Conservation (phyloP, 2,888 invertebrate genomes). For the Tachina grossa region DNA sequence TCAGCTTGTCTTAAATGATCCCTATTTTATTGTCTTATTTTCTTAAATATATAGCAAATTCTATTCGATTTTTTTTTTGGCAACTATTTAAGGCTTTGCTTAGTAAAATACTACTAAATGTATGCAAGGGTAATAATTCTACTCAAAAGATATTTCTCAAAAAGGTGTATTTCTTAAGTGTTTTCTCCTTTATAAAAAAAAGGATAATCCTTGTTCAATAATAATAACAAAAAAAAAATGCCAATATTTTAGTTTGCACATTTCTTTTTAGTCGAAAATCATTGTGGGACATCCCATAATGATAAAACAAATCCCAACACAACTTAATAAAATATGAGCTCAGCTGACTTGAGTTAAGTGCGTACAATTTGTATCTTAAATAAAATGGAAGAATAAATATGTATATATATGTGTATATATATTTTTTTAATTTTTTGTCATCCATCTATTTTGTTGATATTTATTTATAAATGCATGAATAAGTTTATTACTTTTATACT, state of each 20-base stretch:
- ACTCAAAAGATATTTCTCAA: slow-evolving; percentile 9
- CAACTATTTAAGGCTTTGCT: slow-evolving; percentile 21
- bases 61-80: neutral
- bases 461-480: slow-evolving; percentile 56
- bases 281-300: slow-evolving; percentile 41
- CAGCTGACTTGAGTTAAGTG: slow-evolving; percentile 56
- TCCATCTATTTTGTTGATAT: slow-evolving; percentile 37
- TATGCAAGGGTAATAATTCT: slow-evolving; percentile 14
- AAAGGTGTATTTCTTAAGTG: slow-evolving; percentile 20
- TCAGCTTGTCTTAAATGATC: no score
- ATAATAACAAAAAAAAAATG: slow-evolving; percentile 53
- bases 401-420: no score
- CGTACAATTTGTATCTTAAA: slow-evolving; percentile 32
- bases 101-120: slow-evolving; percentile 17
- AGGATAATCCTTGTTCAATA: slow-evolving; percentile 71
- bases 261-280: slow-evolving; percentile 4
- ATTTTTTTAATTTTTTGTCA: neutral
- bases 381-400: neutral
- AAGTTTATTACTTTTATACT: slow-evolving; percentile 54
- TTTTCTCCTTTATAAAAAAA: neutral
- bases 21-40: neutral
- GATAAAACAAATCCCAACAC: slow-evolving; percentile 66
- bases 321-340: slow-evolving; percentile 70
- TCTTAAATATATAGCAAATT: neutral
- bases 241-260: slow-evolving; percentile 67